Evolutionary conservation across 2,797 vertebrate species (phyloP).

Genomic region (Artibeus lituratus): DNA sequence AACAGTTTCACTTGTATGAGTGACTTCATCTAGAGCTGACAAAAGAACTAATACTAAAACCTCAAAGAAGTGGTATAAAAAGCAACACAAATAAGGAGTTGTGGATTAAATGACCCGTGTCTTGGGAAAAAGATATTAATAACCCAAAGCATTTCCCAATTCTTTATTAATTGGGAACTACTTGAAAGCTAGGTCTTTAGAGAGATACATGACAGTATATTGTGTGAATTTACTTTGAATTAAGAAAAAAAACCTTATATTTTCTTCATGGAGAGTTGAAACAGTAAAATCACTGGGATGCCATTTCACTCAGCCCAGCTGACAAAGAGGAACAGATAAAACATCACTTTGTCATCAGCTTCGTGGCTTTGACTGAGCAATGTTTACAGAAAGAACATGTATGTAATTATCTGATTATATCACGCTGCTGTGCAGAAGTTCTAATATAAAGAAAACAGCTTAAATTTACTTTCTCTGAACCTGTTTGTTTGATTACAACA

Average conservation of each 20-base stretch:
- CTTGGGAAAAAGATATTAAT: not conserved
- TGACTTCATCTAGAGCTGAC: not conserved
- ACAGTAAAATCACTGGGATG: not conserved
- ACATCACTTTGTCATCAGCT: not conserved
- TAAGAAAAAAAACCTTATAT: not conserved
- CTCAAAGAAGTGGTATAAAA: not conserved
- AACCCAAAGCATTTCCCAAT: not conserved
- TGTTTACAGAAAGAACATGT: slow-evolving; percentile 19
- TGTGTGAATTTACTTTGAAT: not conserved
- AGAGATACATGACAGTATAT: not conserved
- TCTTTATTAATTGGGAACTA: not conserved
- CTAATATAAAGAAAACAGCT: slow-evolving; percentile 30
- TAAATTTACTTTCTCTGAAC: slow-evolving; percentile 28
- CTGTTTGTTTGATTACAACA: not conserved
- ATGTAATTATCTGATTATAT: slow-evolving; percentile 58
- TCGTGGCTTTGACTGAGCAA: not conserved
- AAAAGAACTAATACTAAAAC: not conserved
- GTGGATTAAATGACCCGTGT: not conserved
- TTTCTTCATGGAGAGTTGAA: not conserved
- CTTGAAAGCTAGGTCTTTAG: not conserved
- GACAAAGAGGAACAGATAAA: not conserved
- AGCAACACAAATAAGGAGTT: not conserved
- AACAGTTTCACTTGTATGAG: not conserved
- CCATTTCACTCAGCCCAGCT: not conserved
- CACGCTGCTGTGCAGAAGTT: not conserved